Evolutionary conservation across 2,113 vertebrate species (phyloP), one percentile per base, ranked within the genome.

Genomic region (Callipepla californica): DNA sequence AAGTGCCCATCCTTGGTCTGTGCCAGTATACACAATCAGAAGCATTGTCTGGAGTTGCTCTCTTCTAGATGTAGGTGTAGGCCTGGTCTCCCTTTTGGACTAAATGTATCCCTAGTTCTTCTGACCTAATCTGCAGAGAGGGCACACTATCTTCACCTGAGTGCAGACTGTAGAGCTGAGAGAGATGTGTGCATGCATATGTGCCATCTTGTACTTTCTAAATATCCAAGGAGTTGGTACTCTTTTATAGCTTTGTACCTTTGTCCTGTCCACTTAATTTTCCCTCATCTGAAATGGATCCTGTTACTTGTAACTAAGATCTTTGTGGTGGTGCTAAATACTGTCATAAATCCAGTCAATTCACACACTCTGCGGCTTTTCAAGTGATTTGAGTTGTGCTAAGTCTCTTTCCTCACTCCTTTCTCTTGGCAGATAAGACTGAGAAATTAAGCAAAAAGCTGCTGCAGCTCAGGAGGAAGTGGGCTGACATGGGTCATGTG

Each of bases 361-460:
- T 73, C 72, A 62, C 57, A 23, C 1, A 3, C 13, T 4, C 5
- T 62, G 51, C 3, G 7, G 36, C 76, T 94, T 84, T 80, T 85
- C 36, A 80, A 76, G 34, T 44, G 28, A 44, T 30, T 44, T 28
- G 44, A 58, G 19, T 90, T 87, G 62, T 61, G 32, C 50, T 85
- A 48, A 85, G 12, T 13, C 53, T 80, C 34, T 72, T 87, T 21
- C 14, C 13, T 65, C 25, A 9, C 12, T 85, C 68, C 40, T 73
- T 80, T 75, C 62, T 85, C 22, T 83, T 66, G 68, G 47, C 30
- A 47, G 10, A 2, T 20, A 30, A 76, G 57, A 44, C 23, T 36
- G 18, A 28, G 36, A 91, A 94, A 36, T 58, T 80, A 58, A 89
- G 74, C 51, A 69, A 50, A 85, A 93, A 81, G 28, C 77, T 77